Percentiles rank a stretch among this genome's conserved stretches.
Conservation (phyloP, 1,140 invertebrate species). For the Brachionus paranguensis region DNA sequence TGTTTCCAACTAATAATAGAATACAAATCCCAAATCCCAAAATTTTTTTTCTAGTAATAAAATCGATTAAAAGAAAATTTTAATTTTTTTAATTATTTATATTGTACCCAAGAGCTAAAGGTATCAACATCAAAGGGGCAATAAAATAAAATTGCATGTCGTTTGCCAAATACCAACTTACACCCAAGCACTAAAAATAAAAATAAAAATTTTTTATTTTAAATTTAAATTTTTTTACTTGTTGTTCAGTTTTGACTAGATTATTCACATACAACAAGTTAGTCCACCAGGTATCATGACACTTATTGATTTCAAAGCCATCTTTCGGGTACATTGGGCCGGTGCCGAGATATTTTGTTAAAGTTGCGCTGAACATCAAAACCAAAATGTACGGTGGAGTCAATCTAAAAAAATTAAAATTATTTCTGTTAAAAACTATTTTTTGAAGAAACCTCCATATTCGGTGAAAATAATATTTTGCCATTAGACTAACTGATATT, state of each 20-base stretch:
- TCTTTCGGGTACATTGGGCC: constrained; percentile 34
- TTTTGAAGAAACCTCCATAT: constrained; percentile 1
- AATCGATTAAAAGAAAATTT: background rate
- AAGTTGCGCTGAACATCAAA: background rate
- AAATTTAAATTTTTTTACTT: background rate
- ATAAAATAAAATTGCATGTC: constrained; percentile 72
- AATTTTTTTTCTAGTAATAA: background rate
- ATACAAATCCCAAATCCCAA: background rate
- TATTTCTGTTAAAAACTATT: background rate
- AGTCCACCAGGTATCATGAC: constrained; percentile 26
- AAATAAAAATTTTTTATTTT: constrained; percentile 44
- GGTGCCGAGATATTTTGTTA: constrained; percentile 12
- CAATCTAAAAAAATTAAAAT: background rate
- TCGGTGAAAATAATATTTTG: constrained; percentile 36
- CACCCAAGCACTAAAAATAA: constrained; percentile 61
- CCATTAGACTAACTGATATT: background rate
- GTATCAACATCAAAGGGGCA: constrained; percentile 61
- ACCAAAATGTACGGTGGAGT: constrained; percentile 18
- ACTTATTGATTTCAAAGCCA: constrained; percentile 11
- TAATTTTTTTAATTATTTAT: background rate
- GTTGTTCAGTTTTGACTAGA: constrained; percentile 62
- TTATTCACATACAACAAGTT: constrained; percentile 55
- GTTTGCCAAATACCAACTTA: constrained; percentile 72
- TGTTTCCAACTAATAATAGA: background rate
- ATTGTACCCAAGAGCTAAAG: constrained; percentile 40